A percentile compares a stretch with the other conserved stretches of the same genome.
Evolutionary conservation across 1,140 invertebrate genomes (phyloP).

Genomic region (Dinothrombium tinctorium): DNA sequence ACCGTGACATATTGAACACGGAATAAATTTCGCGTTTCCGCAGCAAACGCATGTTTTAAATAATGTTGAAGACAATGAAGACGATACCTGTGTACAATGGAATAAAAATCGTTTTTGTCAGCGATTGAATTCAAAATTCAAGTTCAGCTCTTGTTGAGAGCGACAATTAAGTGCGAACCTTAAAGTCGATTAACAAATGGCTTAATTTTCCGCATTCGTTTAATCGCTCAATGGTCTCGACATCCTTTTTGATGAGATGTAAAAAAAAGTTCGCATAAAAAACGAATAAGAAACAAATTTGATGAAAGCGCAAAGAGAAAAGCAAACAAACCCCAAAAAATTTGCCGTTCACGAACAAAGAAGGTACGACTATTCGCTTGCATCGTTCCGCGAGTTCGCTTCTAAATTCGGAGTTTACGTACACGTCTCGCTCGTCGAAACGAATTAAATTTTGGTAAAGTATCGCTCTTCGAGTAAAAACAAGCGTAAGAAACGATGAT

Average conservation of each 20-base stretch:
- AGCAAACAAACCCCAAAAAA: slow-evolving; percentile 19
- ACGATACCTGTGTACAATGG: too few species aligned
- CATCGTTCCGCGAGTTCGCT: slow-evolving; percentile 1
- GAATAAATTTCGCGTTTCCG: slow-evolving; percentile 5
- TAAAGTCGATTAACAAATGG: neutral
- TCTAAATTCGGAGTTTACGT: slow-evolving; percentile 6
- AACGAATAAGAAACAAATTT: slow-evolving; percentile 58
- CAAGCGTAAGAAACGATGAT: neutral
- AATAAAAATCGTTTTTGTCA: too few species aligned
- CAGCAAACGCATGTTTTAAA: slow-evolving; percentile 4
- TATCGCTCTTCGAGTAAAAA: slow-evolving; percentile 9
- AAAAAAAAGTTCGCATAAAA: neutral
- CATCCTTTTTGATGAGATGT: neutral
- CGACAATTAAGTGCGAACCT: too few species aligned
- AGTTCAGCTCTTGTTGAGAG: too few species aligned
- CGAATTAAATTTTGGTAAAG: slow-evolving; percentile 8
- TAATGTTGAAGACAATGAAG: neutral
- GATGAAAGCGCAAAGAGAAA: slow-evolving; percentile 78
- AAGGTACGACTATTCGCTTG: slow-evolving; percentile 1
- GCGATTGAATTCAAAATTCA: too few species aligned
- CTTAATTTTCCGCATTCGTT: slow-evolving; percentile 8
- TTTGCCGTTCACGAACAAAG: slow-evolving; percentile 6
- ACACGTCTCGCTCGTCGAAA: slow-evolving; percentile 10
- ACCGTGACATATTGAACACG: slow-evolving; percentile 8
- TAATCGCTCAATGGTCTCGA: slow-evolving; percentile 4